Conservation (phyloP, 2,113 vertebrate species). For the Falco punctatus region DNA sequence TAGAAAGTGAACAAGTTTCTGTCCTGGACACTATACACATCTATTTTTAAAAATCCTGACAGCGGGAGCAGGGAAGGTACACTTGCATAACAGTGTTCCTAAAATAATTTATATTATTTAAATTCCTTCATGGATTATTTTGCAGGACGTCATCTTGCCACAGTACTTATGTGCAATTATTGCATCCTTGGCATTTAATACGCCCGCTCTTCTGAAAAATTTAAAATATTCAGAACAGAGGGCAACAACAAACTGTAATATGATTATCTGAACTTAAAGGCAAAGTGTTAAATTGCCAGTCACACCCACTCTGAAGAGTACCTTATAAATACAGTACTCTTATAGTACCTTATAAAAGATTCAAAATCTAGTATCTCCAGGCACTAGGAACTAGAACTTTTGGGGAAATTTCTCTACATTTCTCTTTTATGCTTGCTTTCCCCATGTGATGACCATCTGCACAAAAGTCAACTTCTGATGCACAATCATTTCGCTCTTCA, state of each 20-base stretch:
- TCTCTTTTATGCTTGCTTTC: not conserved
- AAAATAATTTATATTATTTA: slow-evolving; percentile 39
- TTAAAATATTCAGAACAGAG: slow-evolving; percentile 50
- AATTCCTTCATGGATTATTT: slow-evolving; percentile 31
- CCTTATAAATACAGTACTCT: too few species aligned
- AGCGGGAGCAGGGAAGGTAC: not conserved
- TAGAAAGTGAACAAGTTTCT: not conserved
- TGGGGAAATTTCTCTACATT: not conserved
- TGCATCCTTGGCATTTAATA: slow-evolving; percentile 8
- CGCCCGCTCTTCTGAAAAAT: not conserved
- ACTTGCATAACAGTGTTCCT: slow-evolving; percentile 35
- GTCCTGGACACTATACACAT: not conserved
- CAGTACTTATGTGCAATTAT: not conserved
- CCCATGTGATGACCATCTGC: not conserved
- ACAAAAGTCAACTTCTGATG: not conserved
- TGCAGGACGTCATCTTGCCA: not conserved
- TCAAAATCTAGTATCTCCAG: not conserved
- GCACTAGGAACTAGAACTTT: not conserved
- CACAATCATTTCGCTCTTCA: not conserved
- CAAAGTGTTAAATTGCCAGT: not conserved
- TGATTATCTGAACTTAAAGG: not conserved
- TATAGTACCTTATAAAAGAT: not conserved
- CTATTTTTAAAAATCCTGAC: not conserved
- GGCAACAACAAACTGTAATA: slow-evolving; percentile 34
- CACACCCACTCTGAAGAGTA: not conserved